A percentile compares a stretch with the other conserved stretches of the same genome.
Evolutionary conservation across 2,888 invertebrate genomes (phyloP).

Genomic region (Tenthredo distinguenda): DNA sequence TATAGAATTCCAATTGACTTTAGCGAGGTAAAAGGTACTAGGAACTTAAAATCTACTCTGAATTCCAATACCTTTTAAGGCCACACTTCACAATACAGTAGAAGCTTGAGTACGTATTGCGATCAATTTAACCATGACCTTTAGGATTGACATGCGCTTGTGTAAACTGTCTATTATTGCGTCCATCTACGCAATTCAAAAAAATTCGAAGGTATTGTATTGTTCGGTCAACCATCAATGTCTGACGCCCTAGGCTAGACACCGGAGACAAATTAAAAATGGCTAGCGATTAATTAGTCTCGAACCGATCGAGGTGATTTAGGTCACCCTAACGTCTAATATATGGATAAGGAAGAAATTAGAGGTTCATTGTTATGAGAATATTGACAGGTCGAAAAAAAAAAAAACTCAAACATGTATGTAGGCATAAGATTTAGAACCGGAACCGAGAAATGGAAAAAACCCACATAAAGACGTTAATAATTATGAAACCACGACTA

Average conservation of each 20-base stretch:
- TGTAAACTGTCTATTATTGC: conserved; percentile 36
- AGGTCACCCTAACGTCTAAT: conserved; percentile 7
- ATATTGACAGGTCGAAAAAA: neutral
- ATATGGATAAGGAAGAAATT: neutral
- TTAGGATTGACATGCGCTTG: conserved; percentile 39
- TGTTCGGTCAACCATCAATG: neutral
- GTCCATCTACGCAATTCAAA: conserved; percentile 23
- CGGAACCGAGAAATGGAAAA: conserved; percentile 7
- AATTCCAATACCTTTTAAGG: conserved; percentile 31
- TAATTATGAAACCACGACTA: neutral
- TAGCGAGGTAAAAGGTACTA: neutral
- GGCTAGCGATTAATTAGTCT: neutral
- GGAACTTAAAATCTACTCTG: conserved; percentile 1
- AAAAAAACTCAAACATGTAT: neutral
- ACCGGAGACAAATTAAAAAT: neutral
- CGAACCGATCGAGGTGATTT: conserved; percentile 4
- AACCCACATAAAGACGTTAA: neutral
- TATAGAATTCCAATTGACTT: conserved; percentile 1
- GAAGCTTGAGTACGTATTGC: conserved; percentile 13
- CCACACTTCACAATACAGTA: conserved; percentile 11
- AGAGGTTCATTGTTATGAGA: neutral
- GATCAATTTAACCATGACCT: conserved; percentile 49
- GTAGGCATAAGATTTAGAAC: neutral
- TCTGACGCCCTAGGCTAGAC: neutral
- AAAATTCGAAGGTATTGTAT: conserved; percentile 24